These are phyloP conservation scores for Trochalopteron elliotii DNA, from an alignment of 2,113 vertebrate species.

Conservation along the genomic window DNA sequence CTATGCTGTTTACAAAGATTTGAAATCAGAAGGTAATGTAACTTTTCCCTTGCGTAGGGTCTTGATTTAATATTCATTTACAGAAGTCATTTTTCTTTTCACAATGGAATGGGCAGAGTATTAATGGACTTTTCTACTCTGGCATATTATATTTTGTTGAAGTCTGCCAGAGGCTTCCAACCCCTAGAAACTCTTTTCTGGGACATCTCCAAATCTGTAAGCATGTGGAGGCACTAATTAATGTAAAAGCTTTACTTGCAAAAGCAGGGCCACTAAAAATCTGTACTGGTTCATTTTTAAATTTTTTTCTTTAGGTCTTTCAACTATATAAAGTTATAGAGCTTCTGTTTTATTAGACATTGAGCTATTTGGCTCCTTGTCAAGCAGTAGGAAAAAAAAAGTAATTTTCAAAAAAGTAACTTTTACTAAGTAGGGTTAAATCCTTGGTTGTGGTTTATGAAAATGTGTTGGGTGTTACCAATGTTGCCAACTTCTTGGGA, in stretches of 20 bases:
- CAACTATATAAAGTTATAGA: background rate
- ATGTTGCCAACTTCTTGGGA: accelerated
- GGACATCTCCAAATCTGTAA: background rate
- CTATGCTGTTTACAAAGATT: background rate
- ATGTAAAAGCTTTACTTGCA: constrained; percentile 6
- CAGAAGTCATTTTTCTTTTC: background rate
- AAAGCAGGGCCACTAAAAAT: background rate
- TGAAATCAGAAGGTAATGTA: background rate
- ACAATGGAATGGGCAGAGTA: background rate
- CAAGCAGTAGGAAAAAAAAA: background rate
- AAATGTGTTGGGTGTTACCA: background rate
- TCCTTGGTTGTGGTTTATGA: background rate
- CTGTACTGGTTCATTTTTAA: background rate
- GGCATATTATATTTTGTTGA: background rate
- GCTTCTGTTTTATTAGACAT: background rate
- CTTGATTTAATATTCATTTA: background rate
- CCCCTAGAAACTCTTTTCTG: constrained; percentile 41
- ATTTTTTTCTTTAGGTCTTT: background rate
- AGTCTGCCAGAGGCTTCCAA: constrained; percentile 8
- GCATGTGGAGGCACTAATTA: background rate
- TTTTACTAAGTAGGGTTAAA: background rate
- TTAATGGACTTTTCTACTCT: background rate
- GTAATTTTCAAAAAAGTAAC: background rate
- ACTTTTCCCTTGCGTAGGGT: background rate
- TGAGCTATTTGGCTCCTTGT: background rate